Conservation (phyloP, 2,113 vertebrate species). For the Xenus cinereus region DNA sequence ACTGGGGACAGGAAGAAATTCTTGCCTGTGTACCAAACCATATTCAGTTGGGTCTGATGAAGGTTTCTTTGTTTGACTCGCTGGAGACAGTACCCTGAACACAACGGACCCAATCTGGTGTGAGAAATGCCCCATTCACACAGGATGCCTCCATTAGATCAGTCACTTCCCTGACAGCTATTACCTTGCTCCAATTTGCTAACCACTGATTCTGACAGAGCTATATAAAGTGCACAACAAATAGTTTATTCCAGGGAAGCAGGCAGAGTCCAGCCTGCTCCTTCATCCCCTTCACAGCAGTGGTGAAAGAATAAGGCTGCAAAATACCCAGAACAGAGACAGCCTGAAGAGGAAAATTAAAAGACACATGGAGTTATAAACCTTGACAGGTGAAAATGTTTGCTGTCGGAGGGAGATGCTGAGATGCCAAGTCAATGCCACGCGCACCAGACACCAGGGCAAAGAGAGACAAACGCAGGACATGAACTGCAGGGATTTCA, state of each 20-base stretch:
- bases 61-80: neutral
- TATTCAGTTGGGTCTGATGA: neutral
- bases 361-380: constrained; percentile 50
- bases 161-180: constrained; percentile 45
- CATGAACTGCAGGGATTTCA: neutral
- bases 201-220: constrained; percentile 40
- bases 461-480: constrained; percentile 13
- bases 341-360: constrained; percentile 32
- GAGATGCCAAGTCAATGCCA: constrained; percentile 40
- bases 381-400: constrained; percentile 67
- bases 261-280: constrained; percentile 38
- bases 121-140: neutral
- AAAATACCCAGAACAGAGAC: neutral
- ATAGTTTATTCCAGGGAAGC: constrained; percentile 50
- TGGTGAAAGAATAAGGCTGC: neutral
- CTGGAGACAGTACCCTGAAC: neutral
- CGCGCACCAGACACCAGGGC: neutral
- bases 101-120: neutral
- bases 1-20: neutral
- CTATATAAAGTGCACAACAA: constrained; percentile 32
- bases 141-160: constrained; percentile 1
- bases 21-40: neutral
- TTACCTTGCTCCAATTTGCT: constrained; percentile 52
- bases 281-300: constrained; percentile 37
- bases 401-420: constrained; percentile 50